Evolutionary conservation across 2,797 vertebrate species (phyloP).

Genomic region (Acomys russatus): DNA sequence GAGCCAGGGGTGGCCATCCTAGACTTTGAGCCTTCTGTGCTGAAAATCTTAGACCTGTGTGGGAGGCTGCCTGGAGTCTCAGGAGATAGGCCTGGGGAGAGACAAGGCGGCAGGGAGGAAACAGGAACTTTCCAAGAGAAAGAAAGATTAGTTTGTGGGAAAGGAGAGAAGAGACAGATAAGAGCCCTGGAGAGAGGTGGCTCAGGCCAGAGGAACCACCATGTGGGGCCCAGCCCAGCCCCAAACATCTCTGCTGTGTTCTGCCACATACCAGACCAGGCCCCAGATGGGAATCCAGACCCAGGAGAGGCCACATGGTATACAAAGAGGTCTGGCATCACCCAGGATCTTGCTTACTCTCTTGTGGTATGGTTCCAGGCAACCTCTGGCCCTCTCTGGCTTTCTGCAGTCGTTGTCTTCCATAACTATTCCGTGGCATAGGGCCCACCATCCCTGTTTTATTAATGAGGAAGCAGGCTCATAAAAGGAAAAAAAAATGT

Average conservation of each 20-base stretch:
- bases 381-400: not conserved
- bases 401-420: not conserved
- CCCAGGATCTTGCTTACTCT: not conserved
- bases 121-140: slow-evolving; percentile 79
- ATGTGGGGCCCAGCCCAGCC: not conserved
- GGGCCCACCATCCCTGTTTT: not conserved
- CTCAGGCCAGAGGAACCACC: slow-evolving; percentile 37
- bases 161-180: slow-evolving; percentile 81
- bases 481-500: not conserved
- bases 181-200: slow-evolving; percentile 63
- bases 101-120: slow-evolving; percentile 77
- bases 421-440: not conserved
- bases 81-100: slow-evolving; percentile 36
- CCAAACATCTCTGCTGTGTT: not conserved
- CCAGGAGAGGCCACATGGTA: not conserved
- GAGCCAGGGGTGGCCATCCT: not conserved
- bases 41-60: slow-evolving; percentile 14
- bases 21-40: not conserved
- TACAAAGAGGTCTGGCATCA: not conserved
- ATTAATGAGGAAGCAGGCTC: not conserved
- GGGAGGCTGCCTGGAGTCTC: slow-evolving; percentile 56
- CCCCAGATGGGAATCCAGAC: not conserved
- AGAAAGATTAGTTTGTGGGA: slow-evolving; percentile 84
- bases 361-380: not conserved
- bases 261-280: slow-evolving; percentile 51